Percentiles rank a stretch among this genome's conserved stretches.
Evolutionary conservation across 2,888 invertebrate genomes (phyloP).

Genomic region (Drosophila leonis): DNA sequence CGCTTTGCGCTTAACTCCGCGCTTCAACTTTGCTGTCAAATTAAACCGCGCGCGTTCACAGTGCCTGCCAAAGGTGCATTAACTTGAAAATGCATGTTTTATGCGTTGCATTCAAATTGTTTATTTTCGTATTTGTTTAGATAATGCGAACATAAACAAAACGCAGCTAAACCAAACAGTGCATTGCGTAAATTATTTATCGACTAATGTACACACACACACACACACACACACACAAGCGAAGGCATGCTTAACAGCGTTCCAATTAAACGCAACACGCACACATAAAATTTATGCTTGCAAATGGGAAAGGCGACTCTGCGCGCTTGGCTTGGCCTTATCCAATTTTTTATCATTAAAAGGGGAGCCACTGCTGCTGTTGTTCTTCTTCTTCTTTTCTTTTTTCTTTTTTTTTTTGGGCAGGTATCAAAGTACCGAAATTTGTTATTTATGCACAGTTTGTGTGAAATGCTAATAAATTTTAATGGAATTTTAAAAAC

Average conservation of each 20-base stretch:
- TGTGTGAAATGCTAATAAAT: conserved; percentile 81
- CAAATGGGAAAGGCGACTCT: not conserved
- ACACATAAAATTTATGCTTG: conserved; percentile 50
- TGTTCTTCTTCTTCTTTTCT: not conserved
- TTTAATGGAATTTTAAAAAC: conserved; percentile 81
- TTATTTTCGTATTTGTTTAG: conserved; percentile 79
- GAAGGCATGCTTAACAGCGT: conserved; percentile 1
- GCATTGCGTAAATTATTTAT: conserved; percentile 73
- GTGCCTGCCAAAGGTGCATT: conserved; percentile 34
- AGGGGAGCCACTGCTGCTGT: conserved; percentile 11
- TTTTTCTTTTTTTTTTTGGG: not conserved
- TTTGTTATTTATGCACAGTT: conserved; percentile 75
- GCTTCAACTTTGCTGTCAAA: conserved; percentile 61
- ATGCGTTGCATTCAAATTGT: conserved; percentile 64
- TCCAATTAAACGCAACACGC: conserved; percentile 62
- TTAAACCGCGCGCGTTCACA: conserved; percentile 31
- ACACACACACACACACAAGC: not conserved
- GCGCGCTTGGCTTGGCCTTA: conserved; percentile 43
- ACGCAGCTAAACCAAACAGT: conserved; percentile 55
- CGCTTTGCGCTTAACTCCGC: conserved; percentile 24
- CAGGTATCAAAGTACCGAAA: conserved; percentile 66
- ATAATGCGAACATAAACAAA: conserved; percentile 74
- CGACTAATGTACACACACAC: conserved; percentile 32
- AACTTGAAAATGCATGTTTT: conserved; percentile 54
- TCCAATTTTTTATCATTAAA: conserved; percentile 63